Base-by-base conservation (phyloP, 2,888 invertebrate species). In the Plutella xylostella region DNA sequence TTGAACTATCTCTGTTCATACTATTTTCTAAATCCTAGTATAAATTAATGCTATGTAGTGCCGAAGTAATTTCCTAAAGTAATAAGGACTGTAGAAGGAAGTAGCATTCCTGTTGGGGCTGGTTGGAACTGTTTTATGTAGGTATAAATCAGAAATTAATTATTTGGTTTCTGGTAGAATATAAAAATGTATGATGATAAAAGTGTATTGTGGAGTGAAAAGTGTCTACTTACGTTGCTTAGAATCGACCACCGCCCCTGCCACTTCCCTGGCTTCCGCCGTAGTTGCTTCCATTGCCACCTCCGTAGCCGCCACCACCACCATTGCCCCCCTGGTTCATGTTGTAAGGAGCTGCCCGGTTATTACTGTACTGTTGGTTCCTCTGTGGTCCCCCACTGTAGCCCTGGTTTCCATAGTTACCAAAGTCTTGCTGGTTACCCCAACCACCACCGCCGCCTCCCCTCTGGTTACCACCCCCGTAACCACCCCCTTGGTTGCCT, bases 371-470 rank as follows among this genome's bases (percentile, higher is more conserved):
- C 60, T 90, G 90, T 61, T 90, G 91, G 67, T 86, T 91, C 57
- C 95, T 88, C 57, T 94, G 89, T 1, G 96, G 94, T 1, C 96
- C 96, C 40, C 94, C 95, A 46, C 92, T 89, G 63, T 92, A 94
- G 46, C 90, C 89, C 66, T 94, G 94, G 60, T 94, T 93, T 64
- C 93, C 92, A 52, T 92, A 91, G 54, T 87, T 90, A 48, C 92
- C 92, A 59, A 92, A 92, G 58, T 88, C 89, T 63, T 90, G 89
- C 22, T 64, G 56, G 55, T 88, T 88, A 35, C 88, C 86, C 79
- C 87, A 85, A 39, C 66, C 79, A n/a, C 85, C 79, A 12, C 85
- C 78, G 42, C 83, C 78, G 1, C 84, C 80, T 44, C 68, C 63
- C 30, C 49, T 40, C 21, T 78, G 75, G 15, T 72, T 28, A 19